These are phyloP conservation scores for Morus bassanus DNA, from an alignment of 2,797 vertebrate species.

Conservation along the genomic window DNA sequence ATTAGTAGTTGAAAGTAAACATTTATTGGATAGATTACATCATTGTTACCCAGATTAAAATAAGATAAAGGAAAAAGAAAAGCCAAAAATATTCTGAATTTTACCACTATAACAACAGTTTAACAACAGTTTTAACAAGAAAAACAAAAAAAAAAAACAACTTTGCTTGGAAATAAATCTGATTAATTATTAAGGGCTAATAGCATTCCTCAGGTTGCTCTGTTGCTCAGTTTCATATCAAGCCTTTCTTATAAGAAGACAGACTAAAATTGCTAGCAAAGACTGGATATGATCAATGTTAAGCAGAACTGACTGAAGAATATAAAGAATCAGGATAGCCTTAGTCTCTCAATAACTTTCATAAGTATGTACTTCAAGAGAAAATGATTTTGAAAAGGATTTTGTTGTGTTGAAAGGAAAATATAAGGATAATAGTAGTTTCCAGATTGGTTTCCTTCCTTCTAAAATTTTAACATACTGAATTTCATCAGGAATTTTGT, in stretches of 20 bases:
- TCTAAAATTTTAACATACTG: background rate
- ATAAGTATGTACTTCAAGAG: background rate
- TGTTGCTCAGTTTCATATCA: background rate
- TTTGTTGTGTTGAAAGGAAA: background rate
- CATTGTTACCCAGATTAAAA: background rate
- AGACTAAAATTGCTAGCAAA: background rate
- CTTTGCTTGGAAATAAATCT: background rate
- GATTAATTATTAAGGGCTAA: background rate
- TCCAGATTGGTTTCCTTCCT: background rate
- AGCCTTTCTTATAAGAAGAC: background rate
- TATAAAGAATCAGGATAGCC: fast-evolving
- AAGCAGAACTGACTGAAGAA: background rate
- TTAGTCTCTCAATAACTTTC: background rate
- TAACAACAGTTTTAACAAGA: background rate
- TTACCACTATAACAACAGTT: background rate
- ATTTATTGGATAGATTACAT: background rate
- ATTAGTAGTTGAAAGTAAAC: background rate
- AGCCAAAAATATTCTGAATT: background rate
- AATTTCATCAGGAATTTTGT: background rate
- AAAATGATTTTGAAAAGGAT: background rate
- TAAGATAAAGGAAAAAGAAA: background rate
- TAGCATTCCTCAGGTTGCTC: background rate
- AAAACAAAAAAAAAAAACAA: background rate
- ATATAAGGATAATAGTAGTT: background rate
- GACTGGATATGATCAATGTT: background rate